Percentiles rank a stretch among this genome's conserved stretches.
Conservation (phyloP, 2,888 invertebrate genomes). For the Hemistola chrysoprasaria region DNA sequence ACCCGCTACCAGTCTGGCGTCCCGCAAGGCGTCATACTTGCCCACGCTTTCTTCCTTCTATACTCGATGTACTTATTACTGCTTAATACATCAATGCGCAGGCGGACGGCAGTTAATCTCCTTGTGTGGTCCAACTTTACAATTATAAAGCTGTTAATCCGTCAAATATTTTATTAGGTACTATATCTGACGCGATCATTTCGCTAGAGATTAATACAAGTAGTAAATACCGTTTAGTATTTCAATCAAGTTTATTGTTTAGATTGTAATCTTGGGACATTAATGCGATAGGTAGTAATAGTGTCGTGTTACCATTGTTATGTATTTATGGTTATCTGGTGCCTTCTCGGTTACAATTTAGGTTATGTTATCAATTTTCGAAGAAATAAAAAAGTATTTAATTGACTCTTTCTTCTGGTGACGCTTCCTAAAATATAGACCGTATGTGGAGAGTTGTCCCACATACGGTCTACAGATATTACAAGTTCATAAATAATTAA, state of each 20-base stretch:
- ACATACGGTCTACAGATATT: too few species aligned
- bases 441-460: too few species aligned
- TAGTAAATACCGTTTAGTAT: constrained; percentile 37
- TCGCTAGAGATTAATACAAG: constrained; percentile 32
- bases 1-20: constrained; percentile 52
- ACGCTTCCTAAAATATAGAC: too few species aligned
- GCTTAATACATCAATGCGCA: constrained; percentile 52
- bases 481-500: too few species aligned
- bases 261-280: constrained; percentile 23
- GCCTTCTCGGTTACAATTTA: constrained; percentile 7
- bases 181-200: constrained; percentile 39
- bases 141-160: constrained; percentile 53
- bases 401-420: too few species aligned
- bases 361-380: constrained; percentile 1
- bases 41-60: constrained; percentile 49
- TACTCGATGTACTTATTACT: constrained; percentile 33
- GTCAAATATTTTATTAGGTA: constrained; percentile 40
- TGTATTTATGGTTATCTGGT: constrained; percentile 11
- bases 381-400: too few species aligned
- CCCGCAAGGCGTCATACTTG: constrained; percentile 47
- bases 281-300: constrained; percentile 1
- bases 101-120: constrained; percentile 49
- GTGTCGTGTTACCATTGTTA: constrained; percentile 19
- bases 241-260: constrained; percentile 36
- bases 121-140: constrained; percentile 53